Conservation (phyloP, 37 sponge, comb jelly and placozoan species). For the Oopsacas minuta region DNA sequence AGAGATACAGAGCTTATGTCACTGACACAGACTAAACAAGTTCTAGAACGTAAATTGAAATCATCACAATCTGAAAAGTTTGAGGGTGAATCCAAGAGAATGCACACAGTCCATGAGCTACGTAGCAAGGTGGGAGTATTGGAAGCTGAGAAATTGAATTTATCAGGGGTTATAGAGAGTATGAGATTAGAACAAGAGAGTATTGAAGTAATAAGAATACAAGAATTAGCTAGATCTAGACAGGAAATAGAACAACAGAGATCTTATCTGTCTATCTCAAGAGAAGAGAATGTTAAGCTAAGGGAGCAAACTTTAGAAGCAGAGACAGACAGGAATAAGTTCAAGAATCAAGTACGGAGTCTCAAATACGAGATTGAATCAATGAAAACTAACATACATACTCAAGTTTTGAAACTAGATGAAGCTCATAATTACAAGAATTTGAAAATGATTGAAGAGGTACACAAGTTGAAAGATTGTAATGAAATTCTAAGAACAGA, state of each 20-base stretch:
- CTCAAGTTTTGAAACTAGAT: neutral
- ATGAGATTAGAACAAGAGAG: neutral
- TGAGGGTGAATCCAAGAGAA: neutral
- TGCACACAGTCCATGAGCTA: neutral
- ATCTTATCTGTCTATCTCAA: neutral
- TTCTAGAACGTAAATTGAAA: neutral
- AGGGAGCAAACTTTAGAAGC: neutral
- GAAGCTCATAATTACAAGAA: neutral
- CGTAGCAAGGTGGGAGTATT: neutral
- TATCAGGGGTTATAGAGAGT: neutral
- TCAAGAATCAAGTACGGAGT: slow-evolving; percentile 8
- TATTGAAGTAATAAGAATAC: neutral
- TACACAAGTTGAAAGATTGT: neutral
- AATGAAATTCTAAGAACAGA: neutral
- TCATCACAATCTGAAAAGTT: neutral
- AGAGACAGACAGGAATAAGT: neutral
- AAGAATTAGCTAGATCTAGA: neutral
- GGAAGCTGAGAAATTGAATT: neutral
- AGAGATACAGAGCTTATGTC: neutral
- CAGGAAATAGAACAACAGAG: neutral
- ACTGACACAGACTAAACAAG: neutral
- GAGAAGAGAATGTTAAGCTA: neutral
- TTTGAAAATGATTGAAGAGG: slow-evolving; percentile 3
- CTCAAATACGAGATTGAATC: neutral
- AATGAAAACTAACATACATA: neutral